phyloP scores from a whole-genome alignment of 2,113 vertebrate species.

The Vidua macroura region DNA sequence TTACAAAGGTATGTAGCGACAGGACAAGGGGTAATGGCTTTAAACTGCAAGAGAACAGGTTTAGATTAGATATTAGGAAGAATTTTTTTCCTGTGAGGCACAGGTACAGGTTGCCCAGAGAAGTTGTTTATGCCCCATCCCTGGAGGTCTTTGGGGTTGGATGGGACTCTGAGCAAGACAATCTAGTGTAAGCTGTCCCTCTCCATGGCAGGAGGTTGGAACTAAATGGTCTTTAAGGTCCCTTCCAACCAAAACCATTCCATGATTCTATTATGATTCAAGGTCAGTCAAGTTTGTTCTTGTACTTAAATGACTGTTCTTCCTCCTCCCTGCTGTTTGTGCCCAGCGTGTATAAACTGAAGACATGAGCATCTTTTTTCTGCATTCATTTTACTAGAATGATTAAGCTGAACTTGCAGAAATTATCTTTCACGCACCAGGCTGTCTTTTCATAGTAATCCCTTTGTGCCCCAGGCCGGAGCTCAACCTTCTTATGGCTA shows the following conservation, averaged over 20 bases:
- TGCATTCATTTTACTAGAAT: neutral
- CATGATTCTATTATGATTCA: neutral
- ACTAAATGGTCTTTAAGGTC: neutral
- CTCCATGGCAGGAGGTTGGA: neutral
- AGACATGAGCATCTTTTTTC: neutral
- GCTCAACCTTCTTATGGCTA: neutral
- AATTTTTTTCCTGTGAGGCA: neutral
- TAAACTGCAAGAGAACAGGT: neutral
- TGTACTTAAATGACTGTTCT: neutral
- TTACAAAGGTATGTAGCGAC: neutral
- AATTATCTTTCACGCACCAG: neutral
- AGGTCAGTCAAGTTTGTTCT: neutral
- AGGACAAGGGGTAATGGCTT: neutral
- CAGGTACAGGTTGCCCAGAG: neutral
- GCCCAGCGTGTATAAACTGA: neutral
- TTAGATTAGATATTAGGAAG: neutral
- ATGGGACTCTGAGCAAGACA: neutral
- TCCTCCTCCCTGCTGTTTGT: neutral
- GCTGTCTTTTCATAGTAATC: neutral
- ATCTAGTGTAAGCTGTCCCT: neutral
- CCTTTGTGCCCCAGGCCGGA: neutral
- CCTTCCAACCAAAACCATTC: neutral
- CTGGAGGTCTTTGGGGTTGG: neutral
- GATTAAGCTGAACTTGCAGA: neutral
- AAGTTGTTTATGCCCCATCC: neutral